These are phyloP conservation scores for Drosophila ogumai DNA, from an alignment of 1,140 invertebrate genomes.

Conservation along the genomic window DNA sequence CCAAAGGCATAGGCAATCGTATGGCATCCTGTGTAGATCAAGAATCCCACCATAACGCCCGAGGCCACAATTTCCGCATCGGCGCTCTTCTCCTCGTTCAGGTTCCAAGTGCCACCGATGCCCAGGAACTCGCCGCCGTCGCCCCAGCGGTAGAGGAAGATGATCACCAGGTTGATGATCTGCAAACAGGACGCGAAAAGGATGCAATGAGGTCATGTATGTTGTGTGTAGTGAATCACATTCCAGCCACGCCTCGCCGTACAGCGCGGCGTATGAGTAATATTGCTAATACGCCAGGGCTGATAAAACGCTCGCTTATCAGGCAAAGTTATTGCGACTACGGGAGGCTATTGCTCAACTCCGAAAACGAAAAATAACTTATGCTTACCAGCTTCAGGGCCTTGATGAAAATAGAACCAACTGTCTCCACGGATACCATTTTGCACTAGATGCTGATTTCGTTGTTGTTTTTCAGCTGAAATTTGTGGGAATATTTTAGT, in stretches of 20 bases:
- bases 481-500: conserved; percentile 1
- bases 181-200: conserved; percentile 25
- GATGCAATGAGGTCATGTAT: conserved; percentile 38
- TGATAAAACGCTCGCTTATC: conserved; percentile 67
- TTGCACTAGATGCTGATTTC: conserved; percentile 67
- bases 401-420: conserved; percentile 91
- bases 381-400: conserved; percentile 90
- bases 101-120: conserved; percentile 94
- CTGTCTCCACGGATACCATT: conserved; percentile 91
- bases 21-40: conserved; percentile 91
- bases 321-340: conserved; percentile 40
- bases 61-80: conserved; percentile 94
- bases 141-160: conserved; percentile 93
- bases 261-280: conserved; percentile 61
- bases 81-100: conserved; percentile 94
- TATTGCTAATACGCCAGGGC: conserved; percentile 55
- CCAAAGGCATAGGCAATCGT: conserved; percentile 90
- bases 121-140: conserved; percentile 92
- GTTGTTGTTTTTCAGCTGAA: conserved; percentile 28
- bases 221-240: conserved; percentile 23
- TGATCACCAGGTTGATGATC: conserved; percentile 92
- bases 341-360: conserved; percentile 48
- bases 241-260: conserved; percentile 37
- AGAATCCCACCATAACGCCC: conserved; percentile 93
- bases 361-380: not conserved